Percentiles rank a stretch among this genome's conserved stretches.
These are phyloP conservation scores for Sanderia malayensis DNA, from an alignment of 30 jellyfish, hydroid and myxozoan species.

Conservation along the genomic window DNA sequence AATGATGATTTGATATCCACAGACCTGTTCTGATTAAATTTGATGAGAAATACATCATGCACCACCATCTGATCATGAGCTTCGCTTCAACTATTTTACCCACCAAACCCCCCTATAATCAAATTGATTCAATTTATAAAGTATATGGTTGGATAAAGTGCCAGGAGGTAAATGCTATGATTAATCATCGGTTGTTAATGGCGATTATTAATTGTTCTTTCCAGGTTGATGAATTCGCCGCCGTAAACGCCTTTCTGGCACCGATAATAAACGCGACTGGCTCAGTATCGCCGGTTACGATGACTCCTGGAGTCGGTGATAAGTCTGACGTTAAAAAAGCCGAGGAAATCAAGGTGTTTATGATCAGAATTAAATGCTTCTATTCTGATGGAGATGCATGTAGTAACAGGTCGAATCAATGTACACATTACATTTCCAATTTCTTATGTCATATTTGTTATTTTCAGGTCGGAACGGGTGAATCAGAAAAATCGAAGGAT, in stretches of 20 bases:
- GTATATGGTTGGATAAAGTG: too few species aligned
- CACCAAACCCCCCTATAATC: not conserved
- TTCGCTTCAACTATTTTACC: too few species aligned
- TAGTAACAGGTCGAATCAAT: too few species aligned
- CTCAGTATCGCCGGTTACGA: conserved; percentile 66
- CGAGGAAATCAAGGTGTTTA: conserved; percentile 7
- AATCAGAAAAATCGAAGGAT: too few species aligned
- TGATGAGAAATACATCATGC: not conserved
- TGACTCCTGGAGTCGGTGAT: conserved; percentile 24
- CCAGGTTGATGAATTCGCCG: conserved; percentile 91
- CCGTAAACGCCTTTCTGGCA: conserved; percentile 81
- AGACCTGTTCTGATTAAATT: not conserved
- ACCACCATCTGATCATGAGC: conserved; percentile 1
- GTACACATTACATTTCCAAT: too few species aligned
- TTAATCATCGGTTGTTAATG: too few species aligned
- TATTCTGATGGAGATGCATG: too few species aligned
- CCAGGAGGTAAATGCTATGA: too few species aligned
- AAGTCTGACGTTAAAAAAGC: not conserved
- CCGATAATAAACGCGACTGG: conserved; percentile 64
- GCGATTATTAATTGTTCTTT: too few species aligned
- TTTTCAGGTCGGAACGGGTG: too few species aligned
- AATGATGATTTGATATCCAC: not conserved
- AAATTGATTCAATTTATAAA: not conserved
- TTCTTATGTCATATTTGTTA: too few species aligned
- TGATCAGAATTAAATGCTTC: too few species aligned